These are phyloP conservation scores for Lamellibrachia luymesi DNA, from an alignment of 1,140 invertebrate genomes.

Conservation along the genomic window DNA sequence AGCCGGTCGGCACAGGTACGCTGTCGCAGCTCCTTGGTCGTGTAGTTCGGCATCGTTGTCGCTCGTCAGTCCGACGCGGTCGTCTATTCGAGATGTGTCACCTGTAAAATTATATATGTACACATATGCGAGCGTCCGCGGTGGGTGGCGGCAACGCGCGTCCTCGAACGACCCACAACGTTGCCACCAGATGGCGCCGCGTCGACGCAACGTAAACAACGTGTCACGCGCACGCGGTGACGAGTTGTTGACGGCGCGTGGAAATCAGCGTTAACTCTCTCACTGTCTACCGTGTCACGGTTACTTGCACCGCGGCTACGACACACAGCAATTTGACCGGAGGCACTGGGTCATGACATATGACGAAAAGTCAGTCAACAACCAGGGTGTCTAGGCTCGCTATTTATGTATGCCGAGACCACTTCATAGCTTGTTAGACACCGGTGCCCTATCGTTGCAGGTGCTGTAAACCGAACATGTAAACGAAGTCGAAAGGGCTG, in stretches of 20 bases:
- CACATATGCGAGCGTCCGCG: too few species aligned
- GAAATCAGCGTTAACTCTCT: not conserved
- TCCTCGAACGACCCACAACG: not conserved
- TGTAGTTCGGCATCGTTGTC: slow-evolving; percentile 16
- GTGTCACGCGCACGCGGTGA: not conserved
- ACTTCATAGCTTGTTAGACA: not conserved
- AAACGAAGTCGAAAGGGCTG: not conserved
- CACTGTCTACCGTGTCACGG: too few species aligned
- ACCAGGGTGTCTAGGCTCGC: not conserved
- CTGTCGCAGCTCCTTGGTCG: not conserved
- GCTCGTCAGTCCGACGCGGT: not conserved
- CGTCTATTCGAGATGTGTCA: not conserved
- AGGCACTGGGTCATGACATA: not conserved
- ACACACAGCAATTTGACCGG: not conserved
- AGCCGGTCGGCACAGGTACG: slow-evolving; percentile 32
- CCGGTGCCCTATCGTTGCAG: not conserved
- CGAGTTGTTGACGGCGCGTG: not conserved
- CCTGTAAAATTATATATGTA: not conserved
- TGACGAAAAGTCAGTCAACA: too few species aligned
- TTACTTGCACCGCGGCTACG: too few species aligned
- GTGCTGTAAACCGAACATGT: not conserved
- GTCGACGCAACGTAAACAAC: not conserved
- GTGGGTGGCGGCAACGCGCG: not conserved
- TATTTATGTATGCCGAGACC: not conserved
- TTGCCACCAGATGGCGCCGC: not conserved